Evolutionary conservation across 2,797 vertebrate genomes (phyloP).

Genomic region (Platyrinchus mystaceus): DNA sequence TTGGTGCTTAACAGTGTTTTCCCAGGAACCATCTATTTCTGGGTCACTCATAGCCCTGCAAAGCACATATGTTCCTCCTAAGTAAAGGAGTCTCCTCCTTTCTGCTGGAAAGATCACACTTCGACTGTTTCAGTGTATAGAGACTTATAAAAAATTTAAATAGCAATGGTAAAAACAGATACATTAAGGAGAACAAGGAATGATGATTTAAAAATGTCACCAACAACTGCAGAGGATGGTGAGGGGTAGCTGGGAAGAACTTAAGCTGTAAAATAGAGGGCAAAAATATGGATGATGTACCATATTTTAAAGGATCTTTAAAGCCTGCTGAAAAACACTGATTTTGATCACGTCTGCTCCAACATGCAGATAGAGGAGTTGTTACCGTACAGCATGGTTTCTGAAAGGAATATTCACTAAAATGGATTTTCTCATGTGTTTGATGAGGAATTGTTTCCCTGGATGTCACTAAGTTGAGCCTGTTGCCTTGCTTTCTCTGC

Average conservation of each 20-base stretch:
- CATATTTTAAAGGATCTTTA: slow-evolving; percentile 41
- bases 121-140: background rate
- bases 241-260: background rate
- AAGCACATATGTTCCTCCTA: background rate
- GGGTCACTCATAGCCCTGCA: background rate
- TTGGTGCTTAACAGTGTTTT: slow-evolving; percentile 1
- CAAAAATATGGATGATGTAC: slow-evolving; percentile 9
- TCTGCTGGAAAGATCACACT: slow-evolving; percentile 6
- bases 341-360: background rate
- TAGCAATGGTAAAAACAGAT: slow-evolving; percentile 16
- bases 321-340: background rate
- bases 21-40: background rate
- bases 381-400: background rate
- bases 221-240: background rate
- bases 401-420: background rate
- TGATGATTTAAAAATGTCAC: background rate
- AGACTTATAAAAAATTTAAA: slow-evolving; percentile 54
- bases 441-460: background rate
- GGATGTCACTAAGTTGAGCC: background rate
- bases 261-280: slow-evolving; percentile 12
- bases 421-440: background rate
- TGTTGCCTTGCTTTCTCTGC: background rate
- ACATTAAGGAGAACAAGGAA: background rate
- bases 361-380: background rate
- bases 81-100: slow-evolving; percentile 7